Evolutionary conservation across 2,888 invertebrate genomes (phyloP).

Genomic region (Melitaea athalia): DNA sequence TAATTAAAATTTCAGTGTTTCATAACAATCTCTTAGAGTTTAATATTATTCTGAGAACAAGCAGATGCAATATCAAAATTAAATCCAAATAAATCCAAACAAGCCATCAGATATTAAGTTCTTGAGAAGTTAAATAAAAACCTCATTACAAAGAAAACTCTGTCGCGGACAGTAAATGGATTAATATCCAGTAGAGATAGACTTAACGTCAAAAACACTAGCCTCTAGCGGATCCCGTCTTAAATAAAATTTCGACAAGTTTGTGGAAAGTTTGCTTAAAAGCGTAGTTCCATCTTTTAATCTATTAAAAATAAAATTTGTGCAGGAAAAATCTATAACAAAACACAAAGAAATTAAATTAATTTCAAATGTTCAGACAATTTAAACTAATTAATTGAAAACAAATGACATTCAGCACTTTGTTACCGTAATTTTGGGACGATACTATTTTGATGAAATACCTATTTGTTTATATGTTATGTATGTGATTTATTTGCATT

Average conservation of each 20-base stretch:
- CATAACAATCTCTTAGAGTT: too few species aligned
- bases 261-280: conserved; percentile 20
- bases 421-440: too few species aligned
- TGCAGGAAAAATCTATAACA: not conserved
- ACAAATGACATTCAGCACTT: too few species aligned
- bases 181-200: conserved; percentile 25
- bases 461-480: too few species aligned
- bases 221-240: conserved; percentile 16
- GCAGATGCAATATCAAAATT: not conserved
- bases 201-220: conserved; percentile 27
- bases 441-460: too few species aligned
- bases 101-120: conserved; percentile 7
- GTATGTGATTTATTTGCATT: too few species aligned
- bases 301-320: conserved; percentile 1
- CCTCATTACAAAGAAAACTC: conserved; percentile 23
- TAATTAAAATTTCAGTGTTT: too few species aligned
- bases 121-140: conserved; percentile 13
- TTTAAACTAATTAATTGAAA: too few species aligned
- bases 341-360: not conserved
- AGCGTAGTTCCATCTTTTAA: conserved; percentile 40
- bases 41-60: not conserved
- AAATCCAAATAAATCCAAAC: conserved; percentile 9
- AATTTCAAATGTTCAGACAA: too few species aligned
- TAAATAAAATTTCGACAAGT: conserved; percentile 27
- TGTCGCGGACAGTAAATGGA: conserved; percentile 21